Evolutionary conservation across 2,797 vertebrate species (phyloP).

Genomic region (Microhierax caerulescens): DNA sequence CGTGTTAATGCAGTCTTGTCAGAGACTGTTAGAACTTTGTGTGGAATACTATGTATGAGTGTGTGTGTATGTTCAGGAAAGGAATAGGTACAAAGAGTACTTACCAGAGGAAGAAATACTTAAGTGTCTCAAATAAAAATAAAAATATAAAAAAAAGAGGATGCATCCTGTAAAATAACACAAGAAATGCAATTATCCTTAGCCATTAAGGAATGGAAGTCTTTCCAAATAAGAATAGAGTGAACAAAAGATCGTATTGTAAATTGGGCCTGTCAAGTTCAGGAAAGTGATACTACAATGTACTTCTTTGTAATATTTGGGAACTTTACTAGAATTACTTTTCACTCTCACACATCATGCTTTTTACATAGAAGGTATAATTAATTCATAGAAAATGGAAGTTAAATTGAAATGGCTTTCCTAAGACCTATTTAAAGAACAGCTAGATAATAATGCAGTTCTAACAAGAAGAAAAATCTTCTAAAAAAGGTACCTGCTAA

Average conservation of each 20-base stretch:
- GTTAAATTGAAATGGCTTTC: not conserved
- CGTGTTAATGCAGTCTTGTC: not conserved
- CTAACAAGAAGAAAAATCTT: not conserved
- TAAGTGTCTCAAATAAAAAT: not conserved
- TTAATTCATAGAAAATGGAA: not conserved
- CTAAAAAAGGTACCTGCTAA: not conserved
- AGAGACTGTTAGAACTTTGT: not conserved
- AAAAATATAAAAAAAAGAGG: not conserved
- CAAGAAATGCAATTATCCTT: not conserved
- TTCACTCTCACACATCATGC: not conserved
- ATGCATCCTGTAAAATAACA: not conserved
- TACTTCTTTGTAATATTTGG: not conserved
- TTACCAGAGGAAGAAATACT: not conserved
- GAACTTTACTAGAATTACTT: not conserved
- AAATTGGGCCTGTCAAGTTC: not conserved
- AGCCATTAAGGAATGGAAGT: not conserved
- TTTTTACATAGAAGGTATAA: not conserved
- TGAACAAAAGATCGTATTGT: not conserved
- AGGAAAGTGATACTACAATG: not conserved
- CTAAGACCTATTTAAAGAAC: not conserved
- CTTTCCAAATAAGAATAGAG: not conserved
- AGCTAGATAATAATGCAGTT: not conserved
- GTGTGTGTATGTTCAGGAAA: not conserved
- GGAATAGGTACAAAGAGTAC: not conserved
- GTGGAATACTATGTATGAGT: not conserved